Conservation (phyloP, 2,888 invertebrate genomes). For the Parnassius mnemosyne region DNA sequence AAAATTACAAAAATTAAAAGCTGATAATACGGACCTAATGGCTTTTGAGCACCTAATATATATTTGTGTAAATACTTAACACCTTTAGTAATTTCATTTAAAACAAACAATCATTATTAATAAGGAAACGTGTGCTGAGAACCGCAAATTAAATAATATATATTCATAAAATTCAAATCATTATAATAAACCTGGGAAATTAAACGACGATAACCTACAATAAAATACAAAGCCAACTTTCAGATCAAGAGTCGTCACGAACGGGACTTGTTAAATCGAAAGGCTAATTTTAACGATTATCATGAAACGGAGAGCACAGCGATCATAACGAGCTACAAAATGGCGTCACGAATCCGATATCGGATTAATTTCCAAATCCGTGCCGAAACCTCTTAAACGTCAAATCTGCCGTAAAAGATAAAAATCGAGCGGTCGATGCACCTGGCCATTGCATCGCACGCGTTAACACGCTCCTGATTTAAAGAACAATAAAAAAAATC, state of each 20-base stretch:
- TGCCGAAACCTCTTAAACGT: constrained; percentile 60
- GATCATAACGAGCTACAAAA: constrained; percentile 33
- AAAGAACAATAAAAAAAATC: constrained; percentile 9
- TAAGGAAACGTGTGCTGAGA: no score
- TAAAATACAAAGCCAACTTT: not conserved
- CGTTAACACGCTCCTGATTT: constrained; percentile 20
- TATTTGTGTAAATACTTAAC: no score
- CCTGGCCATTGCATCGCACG: constrained; percentile 45
- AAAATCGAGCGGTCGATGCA: constrained; percentile 64
- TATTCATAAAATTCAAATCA: no score
- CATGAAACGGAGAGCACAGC: constrained; percentile 9
- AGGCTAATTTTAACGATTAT: constrained; percentile 12
- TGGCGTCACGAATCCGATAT: constrained; percentile 56
- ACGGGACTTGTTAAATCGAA: constrained; percentile 10
- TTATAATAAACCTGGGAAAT: no score
- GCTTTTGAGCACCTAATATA: no score
- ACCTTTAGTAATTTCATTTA: no score
- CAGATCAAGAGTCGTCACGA: constrained; percentile 2
- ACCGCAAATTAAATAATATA: no score
- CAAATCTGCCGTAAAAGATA: constrained; percentile 65
- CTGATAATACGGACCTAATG: no score
- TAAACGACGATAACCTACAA: no score
- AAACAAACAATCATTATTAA: no score
- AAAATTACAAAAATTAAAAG: no score
- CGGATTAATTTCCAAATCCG: constrained; percentile 62